Conservation (phyloP, 1,140 invertebrate species). For the Grapholita molesta region DNA sequence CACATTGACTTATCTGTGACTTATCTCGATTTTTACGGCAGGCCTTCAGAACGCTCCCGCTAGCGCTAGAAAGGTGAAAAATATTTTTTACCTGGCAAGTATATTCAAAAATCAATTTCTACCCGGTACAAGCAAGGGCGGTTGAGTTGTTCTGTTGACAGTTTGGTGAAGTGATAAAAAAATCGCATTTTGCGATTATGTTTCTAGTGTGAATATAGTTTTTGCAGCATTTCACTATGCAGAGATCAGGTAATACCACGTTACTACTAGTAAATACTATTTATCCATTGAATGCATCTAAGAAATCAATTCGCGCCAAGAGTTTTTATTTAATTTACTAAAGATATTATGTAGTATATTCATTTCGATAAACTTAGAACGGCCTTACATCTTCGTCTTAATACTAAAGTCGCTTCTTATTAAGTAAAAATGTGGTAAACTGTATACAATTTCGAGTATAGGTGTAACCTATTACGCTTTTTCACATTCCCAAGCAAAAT, state of each 20-base stretch:
- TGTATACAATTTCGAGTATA: background rate
- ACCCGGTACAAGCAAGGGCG: constrained; percentile 63
- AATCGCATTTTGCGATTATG: constrained; percentile 58
- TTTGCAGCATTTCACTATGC: constrained; percentile 58
- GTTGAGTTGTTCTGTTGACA: constrained; percentile 67
- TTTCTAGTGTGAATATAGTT: constrained; percentile 63
- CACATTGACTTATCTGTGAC: too few species aligned
- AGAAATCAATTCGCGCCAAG: constrained; percentile 51
- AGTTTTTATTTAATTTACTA: constrained; percentile 19
- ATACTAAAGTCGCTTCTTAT: background rate
- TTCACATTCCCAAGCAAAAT: background rate
- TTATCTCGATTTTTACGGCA: too few species aligned
- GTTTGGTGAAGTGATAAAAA: constrained; percentile 60
- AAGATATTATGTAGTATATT: background rate
- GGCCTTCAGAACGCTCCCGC: too few species aligned
- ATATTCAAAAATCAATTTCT: constrained; percentile 77
- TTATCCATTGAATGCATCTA: background rate
- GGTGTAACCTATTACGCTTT: background rate
- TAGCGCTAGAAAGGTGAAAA: too few species aligned
- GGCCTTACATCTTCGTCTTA: background rate
- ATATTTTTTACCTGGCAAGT: constrained; percentile 44
- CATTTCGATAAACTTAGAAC: background rate
- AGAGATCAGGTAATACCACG: constrained; percentile 72
- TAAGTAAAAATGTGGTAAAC: background rate
- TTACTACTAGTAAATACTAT: background rate